Base-by-base conservation (phyloP, 2,888 invertebrate genomes). In the Caenorhabditis afra region DNA sequence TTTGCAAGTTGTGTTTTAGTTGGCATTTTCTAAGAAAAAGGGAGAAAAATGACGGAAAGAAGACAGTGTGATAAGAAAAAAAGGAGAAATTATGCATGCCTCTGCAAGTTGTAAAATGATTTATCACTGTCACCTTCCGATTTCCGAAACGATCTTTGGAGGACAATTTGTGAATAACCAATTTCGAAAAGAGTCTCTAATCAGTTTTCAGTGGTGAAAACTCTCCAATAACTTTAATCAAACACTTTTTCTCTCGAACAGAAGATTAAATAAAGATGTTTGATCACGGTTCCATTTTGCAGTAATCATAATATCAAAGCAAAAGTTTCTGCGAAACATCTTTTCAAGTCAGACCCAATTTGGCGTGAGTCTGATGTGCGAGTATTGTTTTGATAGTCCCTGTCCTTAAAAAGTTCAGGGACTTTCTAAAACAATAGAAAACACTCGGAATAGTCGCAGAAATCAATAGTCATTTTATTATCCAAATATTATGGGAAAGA, bases 1-100 rank as follows among this genome's bases (percentile, higher is more conserved):
- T 66, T 12, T 53, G 70, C 35, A 50, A 39, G 16, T 59, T 37
- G 68, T 68, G 68, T 68, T 59, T 59, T 59, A 59, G 59, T 68
- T 44, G 37, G 20, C 45, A 29, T 11, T 18, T 59, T 44, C 41
- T 47, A 12, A 7, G 20, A 23, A 52, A 14, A n/a, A 2, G 10
- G n/a, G 37, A 7, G 11, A 37, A 10, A 29, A 20, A 14, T 23
- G 35, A 5, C 23, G 22, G 22, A 52, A n/a, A 10, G 2, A 1
- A 16, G 18, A 10, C 5, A 35, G 35, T 41, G 4, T 11, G 12
- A 41, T 41, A 41, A 41, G 11, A 29, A 7, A 3, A 3, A 29
- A 7, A 29, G n/a, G n/a, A n/a, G n/a, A 29, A 29, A 29, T 7
- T 29, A 29, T 29, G 29, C 29, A 29, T 5, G 29, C 3, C 4